Base-by-base conservation (phyloP, 1,140 invertebrate genomes). In the Drosophila baimaii region DNA sequence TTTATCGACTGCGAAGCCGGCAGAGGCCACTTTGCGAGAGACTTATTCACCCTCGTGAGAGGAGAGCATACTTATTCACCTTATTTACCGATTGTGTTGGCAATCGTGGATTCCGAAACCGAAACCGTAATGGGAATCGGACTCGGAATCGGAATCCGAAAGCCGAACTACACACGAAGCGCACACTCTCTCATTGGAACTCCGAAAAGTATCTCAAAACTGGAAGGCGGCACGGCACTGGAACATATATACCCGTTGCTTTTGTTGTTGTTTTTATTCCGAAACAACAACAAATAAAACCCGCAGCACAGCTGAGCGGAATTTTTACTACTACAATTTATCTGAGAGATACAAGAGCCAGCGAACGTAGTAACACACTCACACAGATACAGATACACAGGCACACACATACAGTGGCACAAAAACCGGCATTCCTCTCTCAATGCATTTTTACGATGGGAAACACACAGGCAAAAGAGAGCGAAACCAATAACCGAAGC, bases 301-400 rank as follows among this genome's bases (percentile, higher is more conserved):
- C 63, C 79, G 73, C 82, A 81, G 62, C 65, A 69, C 82, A 86
- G 82, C 82, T 86, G 82, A 86, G 82, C 83, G 79, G 64, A 61
- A 73, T 68, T 77, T 84, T 84, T 84, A 80, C 81, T 73, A 84
- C 81, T 55, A 77, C 77, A 41, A 82, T 77, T 76, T 86, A 86
- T 86, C 83, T 86, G 64, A 72, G 78, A 80, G 81, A 85, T 70
- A 83, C 66, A 56, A 77, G 61, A 59, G 76, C 62, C 37, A 74
- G 63, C 77, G 70, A 69, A 80, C 72, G 17, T 75, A 76, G 71
- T 75, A 76, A 41, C 29, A 33, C 51, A 46, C 44, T 47, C 54
- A 65, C 44, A 56, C 77, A 75, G 54, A 79, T 51, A 68, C 64
- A 64, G 59, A 46, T 31, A n/a, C 19, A 57, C 17, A 15, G n/a